Evolutionary conservation across 2,113 vertebrate genomes (phyloP).

Genomic region (Rhinogobius similis): DNA sequence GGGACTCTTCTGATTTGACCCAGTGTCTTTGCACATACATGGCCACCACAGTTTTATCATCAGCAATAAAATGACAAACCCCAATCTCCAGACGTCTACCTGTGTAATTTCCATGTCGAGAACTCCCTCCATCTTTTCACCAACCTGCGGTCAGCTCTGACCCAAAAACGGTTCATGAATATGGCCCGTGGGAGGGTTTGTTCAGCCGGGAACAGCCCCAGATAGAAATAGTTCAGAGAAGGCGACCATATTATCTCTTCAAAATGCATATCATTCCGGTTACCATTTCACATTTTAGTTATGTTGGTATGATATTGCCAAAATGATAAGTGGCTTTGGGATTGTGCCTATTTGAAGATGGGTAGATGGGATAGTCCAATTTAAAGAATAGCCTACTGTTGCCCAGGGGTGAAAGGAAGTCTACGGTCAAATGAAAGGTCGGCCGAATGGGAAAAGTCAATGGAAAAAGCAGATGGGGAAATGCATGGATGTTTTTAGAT

Average conservation of each 20-base stretch:
- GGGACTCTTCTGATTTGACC: too few species aligned
- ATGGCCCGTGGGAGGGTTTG: neutral
- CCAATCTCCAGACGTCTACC: neutral
- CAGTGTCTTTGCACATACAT: too few species aligned
- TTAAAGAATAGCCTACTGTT: neutral
- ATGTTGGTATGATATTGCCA: neutral
- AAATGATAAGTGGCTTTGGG: constrained; percentile 1
- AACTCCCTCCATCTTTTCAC: neutral
- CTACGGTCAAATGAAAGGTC: neutral
- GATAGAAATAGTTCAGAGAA: neutral
- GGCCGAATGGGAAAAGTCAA: neutral
- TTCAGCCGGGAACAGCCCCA: neutral
- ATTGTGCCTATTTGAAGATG: constrained; percentile 1
- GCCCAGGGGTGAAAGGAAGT: constrained; percentile 14
- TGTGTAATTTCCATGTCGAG: constrained; percentile 1
- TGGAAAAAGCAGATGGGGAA: neutral
- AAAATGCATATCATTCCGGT: neutral
- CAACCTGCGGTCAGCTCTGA: constrained; percentile 4
- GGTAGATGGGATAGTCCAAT: constrained; percentile 3
- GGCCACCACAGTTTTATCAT: neutral
- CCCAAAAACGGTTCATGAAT: neutral
- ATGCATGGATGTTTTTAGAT: too few species aligned
- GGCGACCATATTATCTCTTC: neutral
- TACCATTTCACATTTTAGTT: neutral
- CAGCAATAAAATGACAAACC: neutral